Percentiles rank a stretch among this genome's conserved stretches.
Evolutionary conservation across 2,797 vertebrate species (phyloP).

Genomic region (Rhinella marina): DNA sequence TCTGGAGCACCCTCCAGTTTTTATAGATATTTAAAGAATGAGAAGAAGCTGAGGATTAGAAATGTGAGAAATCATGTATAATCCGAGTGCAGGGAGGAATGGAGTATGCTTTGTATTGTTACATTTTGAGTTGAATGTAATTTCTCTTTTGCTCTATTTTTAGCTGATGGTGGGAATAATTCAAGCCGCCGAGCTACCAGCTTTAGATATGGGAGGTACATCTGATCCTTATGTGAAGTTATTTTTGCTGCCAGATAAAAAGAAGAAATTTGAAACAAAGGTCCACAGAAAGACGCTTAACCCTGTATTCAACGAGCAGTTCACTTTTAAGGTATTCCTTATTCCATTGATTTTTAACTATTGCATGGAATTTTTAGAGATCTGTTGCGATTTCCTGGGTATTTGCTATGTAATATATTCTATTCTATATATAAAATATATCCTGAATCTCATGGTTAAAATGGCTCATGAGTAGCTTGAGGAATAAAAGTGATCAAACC

Average conservation of each 20-base stretch:
- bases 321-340: constrained; percentile 90
- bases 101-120: background rate
- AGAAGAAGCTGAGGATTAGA: background rate
- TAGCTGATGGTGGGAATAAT: constrained; percentile 98
- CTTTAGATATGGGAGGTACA: constrained; percentile 97
- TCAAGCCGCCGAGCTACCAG: constrained; percentile 95
- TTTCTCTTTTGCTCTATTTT: constrained; percentile 55
- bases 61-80: constrained; percentile 1
- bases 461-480: background rate
- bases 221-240: constrained; percentile 98
- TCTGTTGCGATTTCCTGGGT: background rate
- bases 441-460: too few relatives aligned
- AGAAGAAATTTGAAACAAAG: constrained; percentile 99
- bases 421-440: background rate
- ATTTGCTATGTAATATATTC: background rate
- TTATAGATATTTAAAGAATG: background rate
- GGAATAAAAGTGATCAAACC: background rate
- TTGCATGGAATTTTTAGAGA: background rate
- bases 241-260: constrained; percentile 96
- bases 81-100: constrained; percentile 12
- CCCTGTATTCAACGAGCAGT: constrained; percentile 96
- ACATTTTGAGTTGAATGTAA: constrained; percentile 38
- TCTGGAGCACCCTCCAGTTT: background rate
- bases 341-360: background rate
- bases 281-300: constrained; percentile 98